Conservation (phyloP, 2,888 invertebrate species). For the Cryptophagus acutangulus region DNA sequence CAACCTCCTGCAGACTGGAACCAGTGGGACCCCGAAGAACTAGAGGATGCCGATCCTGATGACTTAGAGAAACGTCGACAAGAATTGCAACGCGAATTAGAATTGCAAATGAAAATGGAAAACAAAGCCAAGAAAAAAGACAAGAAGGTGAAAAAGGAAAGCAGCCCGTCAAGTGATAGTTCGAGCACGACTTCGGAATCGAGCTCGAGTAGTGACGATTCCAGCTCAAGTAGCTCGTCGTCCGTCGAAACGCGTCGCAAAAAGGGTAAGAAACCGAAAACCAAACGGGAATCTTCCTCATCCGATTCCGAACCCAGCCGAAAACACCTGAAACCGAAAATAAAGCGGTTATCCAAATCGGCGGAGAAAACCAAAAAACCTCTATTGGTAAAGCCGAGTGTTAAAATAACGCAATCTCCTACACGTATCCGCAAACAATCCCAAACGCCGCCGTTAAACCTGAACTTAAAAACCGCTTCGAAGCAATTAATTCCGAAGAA, state of each 20-base stretch:
- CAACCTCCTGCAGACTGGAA: conserved; percentile 66
- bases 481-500: conserved; percentile 29
- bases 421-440: conserved; percentile 39
- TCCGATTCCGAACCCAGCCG: conserved; percentile 57
- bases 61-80: conserved; percentile 70
- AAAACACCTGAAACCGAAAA: conserved; percentile 54
- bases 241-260: conserved; percentile 47
- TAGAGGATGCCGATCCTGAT: conserved; percentile 77
- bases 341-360: conserved; percentile 46
- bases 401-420: conserved; percentile 43
- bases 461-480: conserved; percentile 41
- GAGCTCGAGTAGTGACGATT: conserved; percentile 62
- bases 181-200: conserved; percentile 60
- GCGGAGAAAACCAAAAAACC: conserved; percentile 45
- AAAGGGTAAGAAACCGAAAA: conserved; percentile 42
- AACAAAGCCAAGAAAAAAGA: conserved; percentile 64
- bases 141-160: conserved; percentile 59
- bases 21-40: conserved; percentile 72
- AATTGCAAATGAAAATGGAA: conserved; percentile 73
- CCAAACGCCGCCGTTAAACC: conserved; percentile 44
- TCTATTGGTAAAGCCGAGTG: conserved; percentile 29
- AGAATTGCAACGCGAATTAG: conserved; percentile 71
- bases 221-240: conserved; percentile 56
- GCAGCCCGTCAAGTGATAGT: conserved; percentile 65
- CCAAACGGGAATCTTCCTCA: conserved; percentile 41